These are phyloP conservation scores for Dichetophora obliterata DNA, from an alignment of 2,888 invertebrate species.

Conservation along the genomic window DNA sequence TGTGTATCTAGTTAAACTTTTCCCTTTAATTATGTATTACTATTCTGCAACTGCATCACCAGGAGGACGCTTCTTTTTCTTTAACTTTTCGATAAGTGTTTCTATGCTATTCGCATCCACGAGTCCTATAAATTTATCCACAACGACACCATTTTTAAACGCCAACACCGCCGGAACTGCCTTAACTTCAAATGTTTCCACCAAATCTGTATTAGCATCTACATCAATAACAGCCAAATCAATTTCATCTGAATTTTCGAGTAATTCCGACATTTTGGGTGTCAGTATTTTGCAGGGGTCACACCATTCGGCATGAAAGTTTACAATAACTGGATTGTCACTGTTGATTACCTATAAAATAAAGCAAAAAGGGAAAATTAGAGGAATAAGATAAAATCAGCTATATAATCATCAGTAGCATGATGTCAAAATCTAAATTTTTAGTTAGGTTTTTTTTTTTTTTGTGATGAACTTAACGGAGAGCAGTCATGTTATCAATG, in stretches of 20 bases:
- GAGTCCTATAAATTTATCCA: constrained; percentile 90
- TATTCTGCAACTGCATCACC: background rate
- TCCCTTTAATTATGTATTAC: background rate
- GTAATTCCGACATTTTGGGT: constrained; percentile 83
- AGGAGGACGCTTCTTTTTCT: constrained; percentile 52
- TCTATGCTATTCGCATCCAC: constrained; percentile 86
- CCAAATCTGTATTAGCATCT: constrained; percentile 84
- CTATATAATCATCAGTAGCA: no score
- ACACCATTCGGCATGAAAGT: constrained; percentile 93
- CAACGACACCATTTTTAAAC: constrained; percentile 84
- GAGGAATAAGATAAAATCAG: background rate
- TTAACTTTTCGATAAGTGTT: constrained; percentile 77
- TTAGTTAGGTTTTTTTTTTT: no score
- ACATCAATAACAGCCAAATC: constrained; percentile 87
- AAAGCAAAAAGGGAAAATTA: background rate
- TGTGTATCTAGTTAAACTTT: background rate
- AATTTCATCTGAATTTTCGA: constrained; percentile 79
- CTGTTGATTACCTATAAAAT: constrained; percentile 79
- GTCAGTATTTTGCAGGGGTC: constrained; percentile 90
- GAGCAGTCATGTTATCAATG: no score
- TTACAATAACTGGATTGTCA: constrained; percentile 87
- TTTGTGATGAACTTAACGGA: no score
- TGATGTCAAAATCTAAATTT: no score
- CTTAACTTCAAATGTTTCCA: constrained; percentile 85
- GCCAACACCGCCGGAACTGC: constrained; percentile 82